These are phyloP conservation scores for Otolemur crassicaudatus DNA, from an alignment of 2,797 vertebrate genomes.

Conservation along the genomic window DNA sequence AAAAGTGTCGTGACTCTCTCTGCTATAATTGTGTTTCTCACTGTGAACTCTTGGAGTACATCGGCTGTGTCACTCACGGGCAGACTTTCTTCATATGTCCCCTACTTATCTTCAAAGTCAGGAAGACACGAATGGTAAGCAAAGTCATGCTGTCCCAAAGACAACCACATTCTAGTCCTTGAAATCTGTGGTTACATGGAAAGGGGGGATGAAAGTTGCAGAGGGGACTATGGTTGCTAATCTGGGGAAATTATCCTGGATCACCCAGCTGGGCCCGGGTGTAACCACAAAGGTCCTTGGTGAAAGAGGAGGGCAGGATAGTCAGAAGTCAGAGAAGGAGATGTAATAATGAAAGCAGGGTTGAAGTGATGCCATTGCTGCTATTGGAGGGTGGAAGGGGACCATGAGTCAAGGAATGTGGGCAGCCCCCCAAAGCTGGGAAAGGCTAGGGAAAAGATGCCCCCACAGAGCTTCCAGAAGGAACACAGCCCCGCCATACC, in stretches of 20 bases:
- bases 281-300: not conserved
- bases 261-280: not conserved
- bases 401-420: not conserved
- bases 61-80: not conserved
- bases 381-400: not conserved
- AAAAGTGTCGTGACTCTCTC: not conserved
- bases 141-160: not conserved
- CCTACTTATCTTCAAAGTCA: not conserved
- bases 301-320: not conserved
- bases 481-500: not conserved
- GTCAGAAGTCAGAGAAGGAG: not conserved
- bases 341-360: not conserved
- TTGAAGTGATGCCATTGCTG: not conserved
- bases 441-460: not conserved
- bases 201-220: not conserved
- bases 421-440: not conserved
- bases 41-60: not conserved
- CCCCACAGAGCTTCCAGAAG: not conserved
- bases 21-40: not conserved
- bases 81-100: not conserved
- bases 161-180: not conserved
- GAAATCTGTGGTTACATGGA: not conserved
- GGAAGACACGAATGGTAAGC: not conserved
- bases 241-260: not conserved
- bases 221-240: not conserved